Conservation (phyloP, 2,888 invertebrate species). For the Caenorhabditis sulstoni region DNA sequence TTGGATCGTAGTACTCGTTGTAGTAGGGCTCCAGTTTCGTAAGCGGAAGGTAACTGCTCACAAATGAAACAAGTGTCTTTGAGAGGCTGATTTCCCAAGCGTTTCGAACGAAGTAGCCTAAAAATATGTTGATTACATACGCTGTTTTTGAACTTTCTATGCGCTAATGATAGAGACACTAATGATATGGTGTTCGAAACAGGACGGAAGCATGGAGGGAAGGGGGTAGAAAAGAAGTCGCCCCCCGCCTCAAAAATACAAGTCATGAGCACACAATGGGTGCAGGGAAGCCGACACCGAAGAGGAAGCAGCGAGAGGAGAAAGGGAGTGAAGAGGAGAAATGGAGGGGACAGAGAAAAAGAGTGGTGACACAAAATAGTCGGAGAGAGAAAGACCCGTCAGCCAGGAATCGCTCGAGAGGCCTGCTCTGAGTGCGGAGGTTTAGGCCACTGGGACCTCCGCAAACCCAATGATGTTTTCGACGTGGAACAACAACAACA, state of each 20-base stretch:
- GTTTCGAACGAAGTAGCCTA: too few relatives aligned
- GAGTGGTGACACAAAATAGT: constrained; percentile 3
- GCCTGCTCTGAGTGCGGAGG: constrained; percentile 9
- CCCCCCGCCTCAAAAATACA: constrained; percentile 38
- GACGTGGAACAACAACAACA: constrained; percentile 4
- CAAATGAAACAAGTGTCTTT: constrained; percentile 10
- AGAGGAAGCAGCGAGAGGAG: constrained; percentile 8
- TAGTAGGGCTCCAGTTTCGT: constrained; percentile 54
- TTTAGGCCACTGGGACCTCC: constrained; percentile 7
- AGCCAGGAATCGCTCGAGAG: neutral
- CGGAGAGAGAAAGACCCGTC: constrained; percentile 15
- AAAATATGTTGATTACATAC: neutral
- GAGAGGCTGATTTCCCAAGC: neutral
- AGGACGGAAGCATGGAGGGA: neutral
- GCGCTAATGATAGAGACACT: too few relatives aligned
- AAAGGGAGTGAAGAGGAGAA: constrained; percentile 8
- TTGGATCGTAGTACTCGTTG: constrained; percentile 43
- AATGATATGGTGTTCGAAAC: constrained; percentile 8
- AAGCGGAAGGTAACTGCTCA: constrained; percentile 29
- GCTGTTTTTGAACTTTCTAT: too few relatives aligned
- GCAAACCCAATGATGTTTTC: constrained; percentile 5
- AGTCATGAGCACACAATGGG: constrained; percentile 57
- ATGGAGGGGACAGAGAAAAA: neutral
- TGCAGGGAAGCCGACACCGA: constrained; percentile 31
- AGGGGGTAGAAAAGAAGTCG: constrained; percentile 17